Base-by-base conservation (phyloP, 2,797 vertebrate species). In the Tokudaia muenninki region DNA sequence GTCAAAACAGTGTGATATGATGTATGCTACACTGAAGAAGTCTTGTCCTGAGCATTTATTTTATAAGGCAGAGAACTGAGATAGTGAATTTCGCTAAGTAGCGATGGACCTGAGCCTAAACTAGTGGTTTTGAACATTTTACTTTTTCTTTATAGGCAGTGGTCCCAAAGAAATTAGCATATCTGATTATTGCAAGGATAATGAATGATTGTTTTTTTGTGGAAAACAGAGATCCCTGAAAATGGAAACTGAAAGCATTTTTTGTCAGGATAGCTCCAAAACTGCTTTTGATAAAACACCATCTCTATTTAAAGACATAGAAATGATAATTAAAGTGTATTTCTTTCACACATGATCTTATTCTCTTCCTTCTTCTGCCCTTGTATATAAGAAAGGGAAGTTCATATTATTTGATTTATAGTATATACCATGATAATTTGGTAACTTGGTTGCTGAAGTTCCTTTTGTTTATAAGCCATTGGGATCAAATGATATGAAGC, bases 321-420 rank as follows among this genome's bases (percentile, higher is more conserved):
- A 96, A 70, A 80, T 19, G 79, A 75, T 67, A 92, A 74, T 41
- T 72, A 41, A 34, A 74, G 80, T 95, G 14, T 61, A 34, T 55
- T 57, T 55, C 78, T 55, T 81, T 59, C 79, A 57, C 50, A 8
- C 1, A n/a, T 96, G 78, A 82, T 87, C 90, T 97, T 94, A 37
- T 26, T 87, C 31, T 97, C 67, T 61, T 31, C 4, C 87, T 96
- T 96, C 87, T 47, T 80, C 82, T 96, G 74, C 90, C 81, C 97
- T 83, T 97, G 90, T 82, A 88, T 97, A 95, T 95, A 95, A 96
- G 95, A 97, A 97, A 87, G 95, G 41, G 83, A 95, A 87, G 79
- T 95, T 87, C 63, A 24, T 87, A 24, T 70, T 17, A 24, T 87
- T 70, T 52, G 12, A n/a, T 87, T 17, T 50, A 92, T 75, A 74